These are phyloP conservation scores for Megaceryle torquata DNA, from an alignment of 2,113 vertebrate genomes.

Conservation along the genomic window DNA sequence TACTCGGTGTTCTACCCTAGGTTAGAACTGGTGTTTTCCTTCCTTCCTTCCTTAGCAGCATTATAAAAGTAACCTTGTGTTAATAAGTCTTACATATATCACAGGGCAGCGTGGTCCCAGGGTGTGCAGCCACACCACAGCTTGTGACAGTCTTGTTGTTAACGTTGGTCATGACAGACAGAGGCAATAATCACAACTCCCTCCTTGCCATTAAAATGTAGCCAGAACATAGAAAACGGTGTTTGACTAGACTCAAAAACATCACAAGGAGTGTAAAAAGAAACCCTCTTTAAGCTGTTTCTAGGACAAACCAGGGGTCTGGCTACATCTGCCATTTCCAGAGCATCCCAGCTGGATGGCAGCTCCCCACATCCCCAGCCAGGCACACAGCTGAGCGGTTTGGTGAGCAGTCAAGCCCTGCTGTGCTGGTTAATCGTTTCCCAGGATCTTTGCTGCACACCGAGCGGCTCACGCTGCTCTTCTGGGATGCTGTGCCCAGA, in stretches of 20 bases:
- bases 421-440: not conserved
- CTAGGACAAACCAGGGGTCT: not conserved
- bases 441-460: not conserved
- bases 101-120: not conserved
- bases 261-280: not conserved
- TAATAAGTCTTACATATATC: not conserved
- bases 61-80: constrained; percentile 4
- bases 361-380: not conserved
- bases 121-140: not conserved
- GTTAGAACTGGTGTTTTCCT: not conserved
- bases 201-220: not conserved
- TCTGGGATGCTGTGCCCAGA: not conserved
- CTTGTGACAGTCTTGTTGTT: not conserved
- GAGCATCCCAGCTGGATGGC: not conserved
- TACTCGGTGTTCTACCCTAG: not conserved
- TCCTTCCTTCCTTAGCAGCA: not conserved
- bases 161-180: not conserved
- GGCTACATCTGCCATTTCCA: not conserved
- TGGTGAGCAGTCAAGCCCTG: not conserved
- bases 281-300: not conserved
- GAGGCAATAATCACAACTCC: constrained; percentile 31
- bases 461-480: not conserved
- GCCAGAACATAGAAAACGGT: not conserved
- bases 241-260: not conserved
- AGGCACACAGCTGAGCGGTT: not conserved